Evolutionary conservation across 2,888 invertebrate species (phyloP).

Genomic region (Brenthis daphne): DNA sequence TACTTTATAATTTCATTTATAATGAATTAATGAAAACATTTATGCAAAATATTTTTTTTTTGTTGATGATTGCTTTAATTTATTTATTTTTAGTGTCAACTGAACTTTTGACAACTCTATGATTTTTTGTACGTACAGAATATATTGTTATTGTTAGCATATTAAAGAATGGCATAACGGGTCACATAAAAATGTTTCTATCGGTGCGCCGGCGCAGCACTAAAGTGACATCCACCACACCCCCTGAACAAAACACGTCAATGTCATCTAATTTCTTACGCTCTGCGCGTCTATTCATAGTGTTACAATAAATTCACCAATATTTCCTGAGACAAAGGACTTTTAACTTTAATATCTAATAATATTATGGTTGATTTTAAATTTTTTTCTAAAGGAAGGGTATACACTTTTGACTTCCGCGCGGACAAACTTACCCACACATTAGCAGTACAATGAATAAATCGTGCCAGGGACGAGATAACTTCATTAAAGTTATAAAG

Average conservation of each 20-base stretch:
- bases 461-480: constrained; percentile 57
- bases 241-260: constrained; percentile 60
- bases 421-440: constrained; percentile 71
- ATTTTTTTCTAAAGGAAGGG: constrained; percentile 39
- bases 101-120: too few relatives aligned
- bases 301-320: constrained; percentile 51
- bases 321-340: constrained; percentile 17
- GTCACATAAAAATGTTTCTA: constrained; percentile 23
- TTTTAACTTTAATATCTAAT: constrained; percentile 23
- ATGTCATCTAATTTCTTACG: constrained; percentile 79
- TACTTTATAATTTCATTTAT: too few relatives aligned
- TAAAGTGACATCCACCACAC: constrained; percentile 52
- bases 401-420: constrained; percentile 61
- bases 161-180: constrained; percentile 19
- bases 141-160: constrained; percentile 2
- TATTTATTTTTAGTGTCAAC: too few relatives aligned
- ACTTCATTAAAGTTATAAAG: constrained; percentile 54
- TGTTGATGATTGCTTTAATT: too few relatives aligned
- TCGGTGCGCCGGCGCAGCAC: constrained; percentile 31
- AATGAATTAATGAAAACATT: too few relatives aligned
- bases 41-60: too few relatives aligned
- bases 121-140: too few relatives aligned
- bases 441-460: constrained; percentile 65
- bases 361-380: constrained; percentile 27
- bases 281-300: constrained; percentile 67